Base-by-base conservation (phyloP, 35 echinoderm and acorn worm genomes). In the Apostichopus parvimensis region DNA sequence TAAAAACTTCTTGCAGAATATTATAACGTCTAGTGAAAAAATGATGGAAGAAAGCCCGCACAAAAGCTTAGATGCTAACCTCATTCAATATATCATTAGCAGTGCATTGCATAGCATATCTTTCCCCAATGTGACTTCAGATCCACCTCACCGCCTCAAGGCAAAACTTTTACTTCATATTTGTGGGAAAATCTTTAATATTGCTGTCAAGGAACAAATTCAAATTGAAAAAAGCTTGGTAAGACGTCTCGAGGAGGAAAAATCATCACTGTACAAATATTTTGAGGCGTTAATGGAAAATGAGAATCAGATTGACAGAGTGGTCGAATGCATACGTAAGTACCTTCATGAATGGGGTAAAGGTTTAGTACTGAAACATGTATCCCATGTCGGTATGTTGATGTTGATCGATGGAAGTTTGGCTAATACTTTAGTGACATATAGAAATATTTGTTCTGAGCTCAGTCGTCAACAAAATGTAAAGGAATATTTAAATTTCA, bases 151-250 rank as follows among this genome's bases (percentile, higher is more conserved):
- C 57, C 52, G 4, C n/a, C 23, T 84, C 8, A 84, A 84, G 54
- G 81, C 81, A 58, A 84, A 84, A 58, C 9, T 84, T 5, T 9
- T 84, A 1, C 81, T 84, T 21, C 54, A 58, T 12, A 84, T 84
- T 21, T 56, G 81, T 58, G 81, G 81, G 11, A 84, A 59, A 84
- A 20, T 84, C 8, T 84, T 22, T 24, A 59, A 84, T 4, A 25
- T 84, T 21, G 54, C 81, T n/a, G 54, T 60, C 23, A 5, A 6
- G 34, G 7, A 11, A 25, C 24, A 25, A 0, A 22, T 53, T n/a
- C 54, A 57, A 58, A 60, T n/a, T 58, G 81, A 56, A 17, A 17
- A 84, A 62, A 22, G 54, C 7, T 84, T 84, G 18, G 54, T 62
- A 58, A 56, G 24, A 60, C 13, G 28, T 56, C 22, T 84, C 1